phyloP scores from a whole-genome alignment of 2,888 invertebrate species.

The Sicus ferrugineus region DNA sequence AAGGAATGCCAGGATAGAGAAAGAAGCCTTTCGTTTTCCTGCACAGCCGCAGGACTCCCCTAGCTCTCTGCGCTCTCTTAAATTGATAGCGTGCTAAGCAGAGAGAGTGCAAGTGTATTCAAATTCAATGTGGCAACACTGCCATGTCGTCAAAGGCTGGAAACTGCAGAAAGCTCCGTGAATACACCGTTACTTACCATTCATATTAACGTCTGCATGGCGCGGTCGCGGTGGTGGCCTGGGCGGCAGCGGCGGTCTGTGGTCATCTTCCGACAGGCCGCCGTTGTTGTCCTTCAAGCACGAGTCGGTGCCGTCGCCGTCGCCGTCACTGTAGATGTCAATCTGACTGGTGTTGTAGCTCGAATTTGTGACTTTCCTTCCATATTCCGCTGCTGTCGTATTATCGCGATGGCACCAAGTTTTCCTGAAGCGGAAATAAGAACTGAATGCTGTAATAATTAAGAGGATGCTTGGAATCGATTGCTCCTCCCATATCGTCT shows the following conservation, averaged over 20 bases:
- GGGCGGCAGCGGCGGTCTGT: constrained; percentile 63
- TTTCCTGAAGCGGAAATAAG: too few relatives aligned
- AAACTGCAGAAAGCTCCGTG: background rate
- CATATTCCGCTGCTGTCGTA: constrained; percentile 22
- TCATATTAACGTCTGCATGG: constrained; percentile 47
- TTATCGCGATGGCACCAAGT: constrained; percentile 42
- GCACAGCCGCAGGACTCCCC: background rate
- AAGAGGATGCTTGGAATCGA: background rate
- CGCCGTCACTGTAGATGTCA: constrained; percentile 57
- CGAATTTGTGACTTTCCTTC: background rate
- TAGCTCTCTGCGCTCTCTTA: background rate
- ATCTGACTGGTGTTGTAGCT: constrained; percentile 48
- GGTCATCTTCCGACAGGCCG: constrained; percentile 52
- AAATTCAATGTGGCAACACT: background rate
- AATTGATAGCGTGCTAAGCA: background rate
- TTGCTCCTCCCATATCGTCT: too few relatives aligned
- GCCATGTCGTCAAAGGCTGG: background rate
- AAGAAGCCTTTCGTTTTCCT: background rate
- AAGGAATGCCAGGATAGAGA: constrained; percentile 12
- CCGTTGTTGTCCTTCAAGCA: constrained; percentile 51
- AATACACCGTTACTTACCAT: constrained; percentile 46
- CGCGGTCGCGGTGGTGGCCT: constrained; percentile 60
- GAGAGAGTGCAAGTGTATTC: background rate
- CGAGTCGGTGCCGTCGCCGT: constrained; percentile 48
- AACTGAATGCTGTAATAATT: too few relatives aligned